These are phyloP conservation scores for Dascyllus trimaculatus DNA, from an alignment of 2,113 vertebrate genomes.

Conservation along the genomic window DNA sequence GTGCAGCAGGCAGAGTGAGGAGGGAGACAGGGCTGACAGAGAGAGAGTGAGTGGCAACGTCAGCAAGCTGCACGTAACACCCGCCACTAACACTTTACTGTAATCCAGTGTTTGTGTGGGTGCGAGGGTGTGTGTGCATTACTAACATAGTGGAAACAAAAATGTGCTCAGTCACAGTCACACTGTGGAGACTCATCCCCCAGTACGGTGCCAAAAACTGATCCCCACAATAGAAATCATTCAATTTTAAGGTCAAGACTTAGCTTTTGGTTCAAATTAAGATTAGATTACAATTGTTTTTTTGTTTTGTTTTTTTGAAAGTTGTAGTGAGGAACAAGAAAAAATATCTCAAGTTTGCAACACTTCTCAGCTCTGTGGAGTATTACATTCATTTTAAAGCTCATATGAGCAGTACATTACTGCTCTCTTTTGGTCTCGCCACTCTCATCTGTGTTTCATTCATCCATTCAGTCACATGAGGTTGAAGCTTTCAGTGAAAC, in stretches of 20 bases:
- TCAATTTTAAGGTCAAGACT: not conserved
- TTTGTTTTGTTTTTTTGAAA: not conserved
- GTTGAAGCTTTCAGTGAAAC: not conserved
- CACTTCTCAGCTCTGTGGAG: too few species aligned
- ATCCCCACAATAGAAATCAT: not conserved
- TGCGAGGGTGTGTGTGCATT: not conserved
- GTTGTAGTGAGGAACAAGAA: not conserved
- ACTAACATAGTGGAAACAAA: not conserved
- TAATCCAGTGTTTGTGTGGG: constrained; percentile 35
- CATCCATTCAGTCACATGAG: not conserved
- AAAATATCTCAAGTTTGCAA: not conserved
- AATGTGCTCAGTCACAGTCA: not conserved
- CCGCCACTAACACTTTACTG: constrained; percentile 31
- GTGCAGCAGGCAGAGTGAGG: too few species aligned
- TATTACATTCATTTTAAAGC: not conserved
- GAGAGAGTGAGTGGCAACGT: too few species aligned
- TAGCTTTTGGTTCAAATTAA: not conserved
- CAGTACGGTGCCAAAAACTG: not conserved
- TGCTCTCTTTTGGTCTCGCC: not conserved
- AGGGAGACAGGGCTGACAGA: too few species aligned
- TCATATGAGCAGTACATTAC: not conserved
- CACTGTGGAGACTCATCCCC: not conserved
- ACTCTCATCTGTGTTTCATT: not conserved
- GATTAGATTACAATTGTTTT: not conserved
- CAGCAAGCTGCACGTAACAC: too few species aligned